Percentiles rank a stretch among this genome's conserved stretches.
Conservation (phyloP, 2,113 vertebrate species). For the Lucifuga dentata region DNA sequence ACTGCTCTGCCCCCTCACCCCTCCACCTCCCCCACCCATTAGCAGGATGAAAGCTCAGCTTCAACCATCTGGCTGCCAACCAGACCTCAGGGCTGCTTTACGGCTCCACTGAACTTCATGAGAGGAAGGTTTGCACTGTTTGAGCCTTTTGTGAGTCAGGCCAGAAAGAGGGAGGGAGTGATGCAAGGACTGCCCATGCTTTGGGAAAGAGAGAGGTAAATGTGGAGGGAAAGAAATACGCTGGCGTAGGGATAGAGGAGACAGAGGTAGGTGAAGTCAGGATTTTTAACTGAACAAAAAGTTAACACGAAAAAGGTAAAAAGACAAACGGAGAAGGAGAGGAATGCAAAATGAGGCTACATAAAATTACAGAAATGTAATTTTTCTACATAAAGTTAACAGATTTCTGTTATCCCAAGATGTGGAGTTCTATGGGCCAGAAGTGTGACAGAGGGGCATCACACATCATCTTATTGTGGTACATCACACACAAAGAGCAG, state of each 20-base stretch:
- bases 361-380: too few species aligned
- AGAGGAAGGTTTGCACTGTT: slow-evolving; percentile 67
- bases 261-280: slow-evolving; percentile 50
- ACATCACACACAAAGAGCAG: slow-evolving; percentile 24
- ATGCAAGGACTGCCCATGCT: slow-evolving; percentile 60
- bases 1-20: slow-evolving; percentile 54
- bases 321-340: slow-evolving; percentile 11
- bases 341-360: neutral
- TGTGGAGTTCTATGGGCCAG: slow-evolving; percentile 16
- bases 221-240: slow-evolving; percentile 56
- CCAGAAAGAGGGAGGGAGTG: slow-evolving; percentile 50
- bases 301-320: slow-evolving; percentile 13
- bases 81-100: slow-evolving; percentile 76
- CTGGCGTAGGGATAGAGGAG: slow-evolving; percentile 46
- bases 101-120: slow-evolving; percentile 69
- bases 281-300: slow-evolving; percentile 57
- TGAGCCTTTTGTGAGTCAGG: slow-evolving; percentile 57
- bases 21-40: slow-evolving; percentile 67
- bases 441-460: slow-evolving; percentile 37
- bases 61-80: slow-evolving; percentile 78
- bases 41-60: slow-evolving; percentile 75
- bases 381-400: too few species aligned
- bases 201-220: slow-evolving; percentile 43
- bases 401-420: slow-evolving; percentile 22
- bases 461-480: slow-evolving; percentile 8